Percentiles rank a stretch among this genome's conserved stretches.
phyloP scores from a whole-genome alignment of 2,797 vertebrate species.

The Kryptolebias ocellatus region DNA sequence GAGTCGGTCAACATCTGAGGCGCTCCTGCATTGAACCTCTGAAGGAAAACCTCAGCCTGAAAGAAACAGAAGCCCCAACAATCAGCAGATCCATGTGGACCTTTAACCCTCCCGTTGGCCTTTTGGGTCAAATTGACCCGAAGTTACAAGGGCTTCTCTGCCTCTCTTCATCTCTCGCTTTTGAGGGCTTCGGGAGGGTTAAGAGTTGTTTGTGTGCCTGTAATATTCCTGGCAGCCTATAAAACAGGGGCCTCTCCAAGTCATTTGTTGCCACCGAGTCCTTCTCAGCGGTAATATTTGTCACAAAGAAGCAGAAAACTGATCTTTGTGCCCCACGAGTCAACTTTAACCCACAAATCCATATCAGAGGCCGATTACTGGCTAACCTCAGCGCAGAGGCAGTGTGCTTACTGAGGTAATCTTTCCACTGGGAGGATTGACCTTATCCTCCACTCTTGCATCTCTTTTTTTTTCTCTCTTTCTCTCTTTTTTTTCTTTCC shows the following conservation, averaged over 20 bases:
- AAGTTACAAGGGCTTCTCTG: too few species aligned
- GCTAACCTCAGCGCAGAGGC: slow-evolving; percentile 37
- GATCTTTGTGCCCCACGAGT: slow-evolving; percentile 43
- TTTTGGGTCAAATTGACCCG: too few species aligned
- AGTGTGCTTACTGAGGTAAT: slow-evolving; percentile 45
- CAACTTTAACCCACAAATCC: slow-evolving; percentile 55
- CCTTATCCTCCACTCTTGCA: slow-evolving; percentile 33
- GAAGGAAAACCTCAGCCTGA: not conserved
- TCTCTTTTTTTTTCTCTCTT: slow-evolving; percentile 27
- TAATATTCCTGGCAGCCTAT: not conserved
- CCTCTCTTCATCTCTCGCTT: too few species aligned
- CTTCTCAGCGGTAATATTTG: slow-evolving; percentile 2
- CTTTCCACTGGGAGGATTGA: slow-evolving; percentile 52
- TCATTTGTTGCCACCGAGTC: slow-evolving; percentile 9
- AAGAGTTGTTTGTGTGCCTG: not conserved
- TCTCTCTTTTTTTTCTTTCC: slow-evolving; percentile 41
- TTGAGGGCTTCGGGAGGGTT: too few species aligned
- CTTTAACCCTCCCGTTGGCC: too few species aligned
- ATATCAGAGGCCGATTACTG: slow-evolving; percentile 52
- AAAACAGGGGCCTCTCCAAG: not conserved
- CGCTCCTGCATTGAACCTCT: not conserved
- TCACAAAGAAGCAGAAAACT: not conserved
- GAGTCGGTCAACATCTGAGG: too few species aligned
- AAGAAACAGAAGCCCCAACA: not conserved
- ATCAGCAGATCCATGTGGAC: too few species aligned